These are phyloP conservation scores for Barypeithes pellucidus DNA, from an alignment of 2,888 invertebrate species.

Conservation along the genomic window DNA sequence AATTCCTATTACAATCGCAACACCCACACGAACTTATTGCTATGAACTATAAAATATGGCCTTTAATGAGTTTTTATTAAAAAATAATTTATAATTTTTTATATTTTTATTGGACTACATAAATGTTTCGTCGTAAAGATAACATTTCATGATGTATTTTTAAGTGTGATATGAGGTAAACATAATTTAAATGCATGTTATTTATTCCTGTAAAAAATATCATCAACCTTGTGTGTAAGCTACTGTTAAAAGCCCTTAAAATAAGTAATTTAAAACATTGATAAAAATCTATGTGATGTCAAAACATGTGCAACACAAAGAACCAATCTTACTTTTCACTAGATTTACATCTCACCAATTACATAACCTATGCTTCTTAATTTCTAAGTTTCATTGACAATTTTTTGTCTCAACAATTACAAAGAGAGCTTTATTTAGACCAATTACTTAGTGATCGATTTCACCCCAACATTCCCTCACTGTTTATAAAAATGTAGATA, in stretches of 20 bases:
- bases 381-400: no score
- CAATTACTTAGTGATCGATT: no score
- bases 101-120: constrained; percentile 24
- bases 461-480: no score
- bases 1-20: constrained; percentile 5
- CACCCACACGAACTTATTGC: constrained; percentile 17
- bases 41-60: constrained; percentile 22
- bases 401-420: no score
- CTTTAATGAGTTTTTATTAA: constrained; percentile 21
- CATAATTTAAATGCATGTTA: not conserved
- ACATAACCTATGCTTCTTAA: not conserved
- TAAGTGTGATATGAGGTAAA: constrained; percentile 2
- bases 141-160: constrained; percentile 21
- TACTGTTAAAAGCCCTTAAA: not conserved
- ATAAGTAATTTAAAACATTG: not conserved
- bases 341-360: not conserved
- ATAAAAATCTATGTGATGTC: not conserved
- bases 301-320: not conserved
- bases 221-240: not conserved
- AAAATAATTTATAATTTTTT: constrained; percentile 27
- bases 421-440: no score
- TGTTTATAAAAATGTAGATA: no score
- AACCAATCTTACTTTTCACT: not conserved
- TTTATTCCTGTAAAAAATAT: not conserved
- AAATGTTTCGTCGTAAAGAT: constrained; percentile 21